These are phyloP conservation scores for Salpingus planirostris DNA, from an alignment of 2,888 invertebrate species.

Conservation along the genomic window DNA sequence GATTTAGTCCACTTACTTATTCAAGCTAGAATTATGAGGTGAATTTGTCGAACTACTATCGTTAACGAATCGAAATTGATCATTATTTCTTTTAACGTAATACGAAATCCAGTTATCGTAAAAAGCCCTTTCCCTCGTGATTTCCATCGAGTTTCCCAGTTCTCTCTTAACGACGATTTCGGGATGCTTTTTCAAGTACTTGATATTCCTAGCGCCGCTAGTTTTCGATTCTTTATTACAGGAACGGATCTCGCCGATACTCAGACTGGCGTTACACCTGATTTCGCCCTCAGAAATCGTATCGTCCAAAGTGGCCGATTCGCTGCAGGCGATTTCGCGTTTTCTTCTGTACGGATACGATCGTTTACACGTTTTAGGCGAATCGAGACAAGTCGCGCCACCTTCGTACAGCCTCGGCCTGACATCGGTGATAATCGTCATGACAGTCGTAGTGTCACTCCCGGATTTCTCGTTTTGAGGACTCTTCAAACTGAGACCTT, in stretches of 20 bases:
- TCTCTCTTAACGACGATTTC: constrained; percentile 11
- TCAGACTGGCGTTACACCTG: constrained; percentile 22
- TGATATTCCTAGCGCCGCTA: constrained; percentile 6
- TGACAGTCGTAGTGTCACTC: too few relatives aligned
- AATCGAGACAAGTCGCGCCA: too few relatives aligned
- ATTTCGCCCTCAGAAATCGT: constrained; percentile 27
- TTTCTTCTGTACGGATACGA: too few relatives aligned
- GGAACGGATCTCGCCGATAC: constrained; percentile 31
- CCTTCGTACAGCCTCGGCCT: too few relatives aligned
- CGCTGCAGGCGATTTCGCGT: too few relatives aligned
- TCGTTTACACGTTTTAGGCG: too few relatives aligned
- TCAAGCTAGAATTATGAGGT: too few relatives aligned
- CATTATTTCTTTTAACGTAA: constrained; percentile 20
- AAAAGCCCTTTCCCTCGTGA: constrained; percentile 22
- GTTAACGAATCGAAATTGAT: constrained; percentile 3
- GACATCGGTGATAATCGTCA: too few relatives aligned
- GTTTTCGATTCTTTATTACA: constrained; percentile 17
- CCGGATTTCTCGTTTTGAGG: too few relatives aligned
- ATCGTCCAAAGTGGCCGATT: constrained; percentile 7
- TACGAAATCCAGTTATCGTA: constrained; percentile 33
- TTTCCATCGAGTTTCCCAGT: too few relatives aligned
- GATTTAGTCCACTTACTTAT: too few relatives aligned
- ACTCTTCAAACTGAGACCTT: too few relatives aligned
- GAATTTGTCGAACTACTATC: constrained; percentile 15
- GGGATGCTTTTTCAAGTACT: constrained; percentile 16